Base-by-base conservation (phyloP, 2,797 vertebrate genomes). In the Melanotaenia pygmaea region DNA sequence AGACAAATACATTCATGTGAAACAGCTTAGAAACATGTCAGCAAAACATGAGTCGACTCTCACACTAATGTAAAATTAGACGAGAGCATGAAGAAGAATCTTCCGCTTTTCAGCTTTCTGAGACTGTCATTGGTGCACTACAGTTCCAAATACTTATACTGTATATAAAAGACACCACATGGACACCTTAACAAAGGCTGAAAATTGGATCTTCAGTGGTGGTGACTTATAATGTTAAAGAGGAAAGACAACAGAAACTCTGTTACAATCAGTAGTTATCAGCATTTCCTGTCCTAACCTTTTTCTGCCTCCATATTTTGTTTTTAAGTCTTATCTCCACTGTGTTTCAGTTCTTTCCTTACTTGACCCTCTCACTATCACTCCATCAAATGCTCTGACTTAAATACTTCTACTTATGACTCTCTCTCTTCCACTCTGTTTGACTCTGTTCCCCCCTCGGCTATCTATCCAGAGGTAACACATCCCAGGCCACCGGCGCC, bases 401-500 rank as follows among this genome's bases (percentile, higher is more conserved):
- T 73, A 45, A 70, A 74, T 63, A 56, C 50, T 61, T 35, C 22
- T 4, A 28, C 62, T 53, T 61, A 61, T 56, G 22, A 60, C 60
- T 35, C 54, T 75, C 66, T 79, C 47, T 34, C 40, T 53, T 67
- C 72, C n/a, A n/a, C 68, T 65, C 75, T 58, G 67, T 68, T 24
- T 71, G 30, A 68, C 78, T 70, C 59, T 67, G 34, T 57, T 43
- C 64, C 59, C n/a, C 56, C 2, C 56, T 53, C 51, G 70, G 5
- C 70, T 72, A 78, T 77, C 74, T 56, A 59, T 81, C 70, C 84
- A 77, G 85, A 89, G 88, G 88, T 86, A 92, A 94, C 86, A 82
- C 87, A 91, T 90, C 88, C 90, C 90, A 93, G 91, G 84, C 91
- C 86, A 90, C 90, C 83, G 81, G 86, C 87, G 86, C 86, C 84